phyloP scores from a whole-genome alignment of 2,113 vertebrate genomes.

The Oryzias curvinotus region DNA sequence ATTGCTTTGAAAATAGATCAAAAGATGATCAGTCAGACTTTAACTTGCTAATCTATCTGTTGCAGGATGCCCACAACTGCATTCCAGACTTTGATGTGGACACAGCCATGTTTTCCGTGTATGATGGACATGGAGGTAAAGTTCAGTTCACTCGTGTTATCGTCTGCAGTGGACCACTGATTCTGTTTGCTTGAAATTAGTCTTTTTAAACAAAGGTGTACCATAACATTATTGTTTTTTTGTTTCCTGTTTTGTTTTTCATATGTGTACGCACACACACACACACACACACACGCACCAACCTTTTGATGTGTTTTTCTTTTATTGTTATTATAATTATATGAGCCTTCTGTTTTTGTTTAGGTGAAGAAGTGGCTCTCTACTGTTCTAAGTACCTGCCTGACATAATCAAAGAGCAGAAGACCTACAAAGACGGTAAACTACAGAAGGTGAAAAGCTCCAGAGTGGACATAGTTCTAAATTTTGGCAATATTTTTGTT shows the following conservation, averaged over 20 bases:
- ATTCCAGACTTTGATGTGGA: constrained; percentile 93
- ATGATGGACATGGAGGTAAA: constrained; percentile 97
- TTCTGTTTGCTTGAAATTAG: too few species aligned
- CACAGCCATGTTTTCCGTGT: constrained; percentile 97
- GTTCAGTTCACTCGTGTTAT: neutral
- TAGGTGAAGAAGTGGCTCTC: constrained; percentile 96
- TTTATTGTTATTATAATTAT: neutral
- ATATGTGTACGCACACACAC: neutral
- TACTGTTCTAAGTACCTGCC: constrained; percentile 99
- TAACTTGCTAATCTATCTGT: constrained; percentile 22
- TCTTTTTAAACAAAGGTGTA: too few species aligned
- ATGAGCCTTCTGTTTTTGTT: constrained; percentile 35
- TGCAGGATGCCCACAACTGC: constrained; percentile 97
- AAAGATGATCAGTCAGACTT: too few species aligned
- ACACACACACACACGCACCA: constrained; percentile 1
- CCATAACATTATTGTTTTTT: neutral
- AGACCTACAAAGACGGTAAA: constrained; percentile 95
- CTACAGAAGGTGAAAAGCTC: constrained; percentile 86
- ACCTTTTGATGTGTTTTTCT: neutral
- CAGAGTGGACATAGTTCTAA: neutral
- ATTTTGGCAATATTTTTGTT: neutral
- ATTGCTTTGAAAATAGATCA: too few species aligned
- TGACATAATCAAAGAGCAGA: constrained; percentile 95
- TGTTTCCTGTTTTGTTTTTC: neutral
- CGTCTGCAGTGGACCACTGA: too few species aligned